Base-by-base conservation (phyloP, 2,888 invertebrate species). In the Pomacea canaliculata region DNA sequence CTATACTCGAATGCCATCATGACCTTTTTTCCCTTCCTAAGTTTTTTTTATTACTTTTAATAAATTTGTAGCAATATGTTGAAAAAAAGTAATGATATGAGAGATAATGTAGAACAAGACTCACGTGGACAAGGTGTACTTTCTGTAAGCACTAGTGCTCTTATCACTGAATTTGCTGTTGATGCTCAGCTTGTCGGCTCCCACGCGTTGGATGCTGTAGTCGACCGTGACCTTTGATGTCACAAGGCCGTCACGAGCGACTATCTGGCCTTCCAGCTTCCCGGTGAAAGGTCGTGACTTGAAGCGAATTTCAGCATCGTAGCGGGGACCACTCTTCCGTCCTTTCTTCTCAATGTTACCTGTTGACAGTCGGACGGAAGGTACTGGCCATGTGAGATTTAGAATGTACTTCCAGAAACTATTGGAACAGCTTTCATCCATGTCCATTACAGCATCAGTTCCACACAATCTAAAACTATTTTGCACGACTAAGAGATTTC, bases 131-230 rank as follows among this genome's bases (percentile, higher is more conserved):
- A 83, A 23, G 56, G 75, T 80, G 63, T 83, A 80, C 68, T 73
- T 81, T 18, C 76, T 75, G 68, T 76, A 76, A 48, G 65, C 76
- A n/a, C 79, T 81, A 37, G 75, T 79, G 27, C 80, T 79, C 62
- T 80, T 83, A 71, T 83, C 77, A n/a, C 76, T 73, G 46, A 82
- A 56, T 71, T 83, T 84, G 67, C 78, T 82, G 69, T 76, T 81
- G 67, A 81, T 73, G 18, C 71, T 78, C 13, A 87, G 65, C 7
- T 80, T 80, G 68, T 87, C 85, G 46, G 81, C 83, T 19, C 73
- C 78, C 46, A 76, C 65, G 49, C 79, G 80, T 10, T 79, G 80
- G 60, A 85, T 67, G 56, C 79, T 84, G 76, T 87, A 87, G 72
- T 83, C 82, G 16, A 78, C 59, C 16, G 77, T 78, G 8, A 84